Conservation (phyloP, 2,113 vertebrate species). For the Lates calcarifer region DNA sequence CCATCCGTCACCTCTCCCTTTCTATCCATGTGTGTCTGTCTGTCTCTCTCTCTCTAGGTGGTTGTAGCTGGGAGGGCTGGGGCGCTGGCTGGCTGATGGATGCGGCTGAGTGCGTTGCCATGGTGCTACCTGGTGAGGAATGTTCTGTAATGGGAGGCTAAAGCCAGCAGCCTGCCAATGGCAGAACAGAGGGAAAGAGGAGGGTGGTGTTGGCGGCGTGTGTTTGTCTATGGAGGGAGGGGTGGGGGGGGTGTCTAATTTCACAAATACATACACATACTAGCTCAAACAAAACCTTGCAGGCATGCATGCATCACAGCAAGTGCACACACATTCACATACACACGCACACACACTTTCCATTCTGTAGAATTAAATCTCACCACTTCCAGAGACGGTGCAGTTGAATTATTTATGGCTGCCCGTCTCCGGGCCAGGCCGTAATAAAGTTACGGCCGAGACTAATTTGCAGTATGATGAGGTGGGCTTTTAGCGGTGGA, state of each 20-base stretch:
- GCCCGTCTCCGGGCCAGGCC: constrained; percentile 72
- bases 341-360: constrained; percentile 58
- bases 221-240: constrained; percentile 32
- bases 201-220: constrained; percentile 17
- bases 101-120: constrained; percentile 79
- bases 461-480: constrained; percentile 88
- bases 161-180: constrained; percentile 57
- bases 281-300: constrained; percentile 62
- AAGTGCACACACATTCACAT: constrained; percentile 31
- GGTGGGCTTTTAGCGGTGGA: constrained; percentile 83
- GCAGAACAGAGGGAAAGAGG: constrained; percentile 41
- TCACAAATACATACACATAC: constrained; percentile 63
- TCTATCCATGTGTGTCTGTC: background rate
- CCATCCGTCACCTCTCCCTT: constrained; percentile 6
- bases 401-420: constrained; percentile 90
- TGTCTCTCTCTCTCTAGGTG: constrained; percentile 33
- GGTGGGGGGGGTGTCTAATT: constrained; percentile 54
- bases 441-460: constrained; percentile 87
- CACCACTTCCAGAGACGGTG: constrained; percentile 78
- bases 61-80: constrained; percentile 55
- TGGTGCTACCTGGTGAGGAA: constrained; percentile 75
- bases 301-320: constrained; percentile 50
- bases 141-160: constrained; percentile 56
- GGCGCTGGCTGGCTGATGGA: constrained; percentile 71
- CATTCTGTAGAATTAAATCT: constrained; percentile 89